Evolutionary conservation across 1,140 invertebrate genomes (phyloP).

Genomic region (Hesperophylax magnus): DNA sequence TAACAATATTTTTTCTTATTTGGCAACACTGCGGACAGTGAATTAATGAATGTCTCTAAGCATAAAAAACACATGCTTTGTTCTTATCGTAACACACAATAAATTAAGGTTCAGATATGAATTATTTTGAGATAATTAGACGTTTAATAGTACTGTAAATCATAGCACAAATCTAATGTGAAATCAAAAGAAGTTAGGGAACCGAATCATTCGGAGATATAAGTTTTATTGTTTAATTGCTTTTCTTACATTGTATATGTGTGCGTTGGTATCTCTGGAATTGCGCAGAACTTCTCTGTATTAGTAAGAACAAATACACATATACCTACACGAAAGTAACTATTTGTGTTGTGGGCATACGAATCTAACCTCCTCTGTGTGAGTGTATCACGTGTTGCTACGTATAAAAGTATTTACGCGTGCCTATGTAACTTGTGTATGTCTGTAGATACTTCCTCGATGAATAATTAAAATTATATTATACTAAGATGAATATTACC

Average conservation of each 20-base stretch:
- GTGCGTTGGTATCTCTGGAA: slow-evolving; percentile 13
- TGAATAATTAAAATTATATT: slow-evolving; percentile 23
- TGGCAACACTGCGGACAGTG: too few relatives aligned
- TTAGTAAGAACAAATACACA: too few relatives aligned
- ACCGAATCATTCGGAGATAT: slow-evolving; percentile 33
- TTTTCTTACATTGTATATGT: not conserved
- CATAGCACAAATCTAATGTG: slow-evolving; percentile 36
- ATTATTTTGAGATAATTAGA: slow-evolving; percentile 33
- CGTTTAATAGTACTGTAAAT: slow-evolving; percentile 32
- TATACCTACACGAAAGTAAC: too few relatives aligned
- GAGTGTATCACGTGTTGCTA: too few relatives aligned
- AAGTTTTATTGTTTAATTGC: slow-evolving; percentile 40
- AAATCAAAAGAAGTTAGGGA: slow-evolving; percentile 33
- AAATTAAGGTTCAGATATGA: slow-evolving; percentile 13
- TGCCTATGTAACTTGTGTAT: not conserved
- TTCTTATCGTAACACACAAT: slow-evolving; percentile 11
- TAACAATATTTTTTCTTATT: too few relatives aligned
- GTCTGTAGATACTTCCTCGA: not conserved
- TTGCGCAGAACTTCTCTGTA: not conserved
- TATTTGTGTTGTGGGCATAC: too few relatives aligned
- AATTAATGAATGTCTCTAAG: slow-evolving; percentile 16
- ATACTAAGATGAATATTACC: not conserved
- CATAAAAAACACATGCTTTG: slow-evolving; percentile 21
- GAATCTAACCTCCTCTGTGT: too few relatives aligned
- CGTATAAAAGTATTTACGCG: too few relatives aligned